These are phyloP conservation scores for Otocyon megalotis DNA, from an alignment of 2,113 vertebrate species.

Conservation along the genomic window DNA sequence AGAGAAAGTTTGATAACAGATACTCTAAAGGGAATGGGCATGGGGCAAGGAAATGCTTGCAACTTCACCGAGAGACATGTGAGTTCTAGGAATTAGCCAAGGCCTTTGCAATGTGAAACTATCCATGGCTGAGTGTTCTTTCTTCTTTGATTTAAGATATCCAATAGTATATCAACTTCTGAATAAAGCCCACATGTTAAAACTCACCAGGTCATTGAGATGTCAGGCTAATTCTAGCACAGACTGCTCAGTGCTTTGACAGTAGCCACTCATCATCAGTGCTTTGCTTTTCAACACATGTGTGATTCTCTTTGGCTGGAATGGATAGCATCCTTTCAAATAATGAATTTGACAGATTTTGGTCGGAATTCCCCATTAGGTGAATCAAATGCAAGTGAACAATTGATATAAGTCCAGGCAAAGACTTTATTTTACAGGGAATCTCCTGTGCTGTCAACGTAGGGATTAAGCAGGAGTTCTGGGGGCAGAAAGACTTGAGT, in stretches of 20 bases:
- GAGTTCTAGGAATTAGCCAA: background rate
- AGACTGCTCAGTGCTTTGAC: background rate
- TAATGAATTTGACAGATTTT: background rate
- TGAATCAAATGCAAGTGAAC: background rate
- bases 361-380: background rate
- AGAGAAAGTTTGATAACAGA: background rate
- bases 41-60: background rate
- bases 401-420: background rate
- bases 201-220: background rate
- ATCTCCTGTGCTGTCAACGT: background rate
- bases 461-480: background rate
- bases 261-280: background rate
- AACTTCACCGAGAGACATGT: background rate
- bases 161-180: background rate
- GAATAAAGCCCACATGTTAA: background rate
- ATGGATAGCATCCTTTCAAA: background rate
- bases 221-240: background rate
- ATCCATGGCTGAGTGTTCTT: background rate
- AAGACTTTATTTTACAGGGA: conserved; percentile 1
- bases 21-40: background rate
- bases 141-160: background rate
- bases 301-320: background rate
- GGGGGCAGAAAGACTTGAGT: background rate
- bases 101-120: background rate
- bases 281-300: background rate